These are phyloP conservation scores for Denticeps clupeoides DNA, from an alignment of 2,797 vertebrate genomes.

Conservation along the genomic window DNA sequence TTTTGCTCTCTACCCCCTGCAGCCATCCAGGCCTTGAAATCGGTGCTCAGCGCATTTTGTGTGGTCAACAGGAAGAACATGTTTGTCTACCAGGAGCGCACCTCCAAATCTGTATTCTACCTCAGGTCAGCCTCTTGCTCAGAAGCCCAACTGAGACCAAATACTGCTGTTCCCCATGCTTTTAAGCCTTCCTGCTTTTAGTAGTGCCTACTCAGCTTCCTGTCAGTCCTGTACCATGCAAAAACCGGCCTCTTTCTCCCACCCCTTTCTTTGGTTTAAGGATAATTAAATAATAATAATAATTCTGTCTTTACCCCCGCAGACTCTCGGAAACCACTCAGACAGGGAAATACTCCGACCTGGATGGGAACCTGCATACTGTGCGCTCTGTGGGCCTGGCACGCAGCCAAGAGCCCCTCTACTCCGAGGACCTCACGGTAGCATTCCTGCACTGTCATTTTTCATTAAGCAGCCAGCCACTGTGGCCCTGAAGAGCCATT, in stretches of 20 bases:
- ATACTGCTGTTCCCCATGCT: no score
- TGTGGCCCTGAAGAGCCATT: neutral
- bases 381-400: slow-evolving; percentile 71
- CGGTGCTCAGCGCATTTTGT: slow-evolving; percentile 89
- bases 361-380: slow-evolving; percentile 50
- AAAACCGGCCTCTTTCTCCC: neutral
- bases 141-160: neutral
- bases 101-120: slow-evolving; percentile 94
- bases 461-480: slow-evolving; percentile 6
- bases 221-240: no score
- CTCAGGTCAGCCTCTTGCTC: slow-evolving; percentile 71
- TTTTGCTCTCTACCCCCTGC: no score
- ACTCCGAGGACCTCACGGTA: slow-evolving; percentile 69
- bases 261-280: neutral
- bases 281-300: no score
- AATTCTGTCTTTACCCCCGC: neutral
- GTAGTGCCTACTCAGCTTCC: no score
- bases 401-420: slow-evolving; percentile 86
- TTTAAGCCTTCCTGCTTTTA: no score
- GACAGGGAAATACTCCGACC: slow-evolving; percentile 70
- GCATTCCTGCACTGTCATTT: slow-evolving; percentile 10
- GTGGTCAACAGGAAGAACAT: slow-evolving; percentile 98
- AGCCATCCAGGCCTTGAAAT: slow-evolving; percentile 92
- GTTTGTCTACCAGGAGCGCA: slow-evolving; percentile 97
- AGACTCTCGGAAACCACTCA: slow-evolving; percentile 86